Base-by-base conservation (phyloP, 2,113 vertebrate genomes). In the Pan paniscus region DNA sequence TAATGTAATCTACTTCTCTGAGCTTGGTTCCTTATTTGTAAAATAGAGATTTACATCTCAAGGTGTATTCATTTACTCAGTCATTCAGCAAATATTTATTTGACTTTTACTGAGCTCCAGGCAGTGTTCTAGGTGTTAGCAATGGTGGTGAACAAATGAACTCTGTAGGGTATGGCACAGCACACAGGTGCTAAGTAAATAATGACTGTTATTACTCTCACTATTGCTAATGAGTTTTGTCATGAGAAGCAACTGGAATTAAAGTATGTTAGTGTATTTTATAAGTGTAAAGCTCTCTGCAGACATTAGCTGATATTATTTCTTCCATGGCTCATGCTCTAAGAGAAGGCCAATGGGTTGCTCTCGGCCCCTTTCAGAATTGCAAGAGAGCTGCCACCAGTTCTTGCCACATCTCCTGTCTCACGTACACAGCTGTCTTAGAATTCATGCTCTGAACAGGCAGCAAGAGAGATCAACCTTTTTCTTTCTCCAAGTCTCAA, bases 151-250 rank as follows among this genome's bases (percentile, higher is more conserved):
- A 92, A 11, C 57, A 76, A 55, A 78, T 27, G 70, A 40, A 40
- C 27, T 35, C 1, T 2, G 18, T 0, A 8, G 18, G 81, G 72
- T 1, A 3, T 48, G 3, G 40, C 11, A 35, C n/a, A 3, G 30
- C 20, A 20, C 1, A 0, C 0, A 55, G 32, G 79, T 8, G 3
- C 57, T 61, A 23, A 38, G 72, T 32, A 11, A 35, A 70, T 57
- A 79, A 93, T 8, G 18, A 23, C 57, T 30, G 25, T 8, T 32
- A 59, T 75, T 68, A 68, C 22, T 91, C 67, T 93, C 67, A 11
- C 11, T 16, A 7, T 43, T 88, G 89, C 85, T 83, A 89, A n/a
- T 80, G 86, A 96, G 93, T 86, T 91, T 75, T 92, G 96, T 83
- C 96, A 73, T 22, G 52, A 93, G 78, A 52, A 95, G 73, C 68